Conservation (phyloP, 2,113 vertebrate species). For the Chaetops frenatus region DNA sequence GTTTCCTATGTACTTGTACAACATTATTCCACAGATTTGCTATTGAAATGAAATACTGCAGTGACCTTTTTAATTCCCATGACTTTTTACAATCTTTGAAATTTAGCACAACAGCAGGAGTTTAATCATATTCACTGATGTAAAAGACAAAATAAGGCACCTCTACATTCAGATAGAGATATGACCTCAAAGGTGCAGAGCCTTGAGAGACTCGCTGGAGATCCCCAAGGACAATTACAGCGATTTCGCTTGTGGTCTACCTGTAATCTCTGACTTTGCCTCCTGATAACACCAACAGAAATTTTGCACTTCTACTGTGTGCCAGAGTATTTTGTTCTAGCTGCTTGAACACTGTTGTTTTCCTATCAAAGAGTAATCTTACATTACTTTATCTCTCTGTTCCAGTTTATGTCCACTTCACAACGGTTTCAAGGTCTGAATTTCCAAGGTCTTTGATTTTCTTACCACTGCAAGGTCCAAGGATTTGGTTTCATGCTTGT, state of each 20-base stretch:
- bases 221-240: slow-evolving; percentile 12
- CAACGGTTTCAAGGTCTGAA: not conserved
- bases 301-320: not conserved
- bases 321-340: not conserved
- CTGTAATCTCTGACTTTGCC: not conserved
- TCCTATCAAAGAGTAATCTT: not conserved
- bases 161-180: slow-evolving; percentile 62
- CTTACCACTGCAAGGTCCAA: accelerated
- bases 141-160: slow-evolving; percentile 75
- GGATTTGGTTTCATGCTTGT: not conserved
- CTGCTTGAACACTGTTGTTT: not conserved
- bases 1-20: slow-evolving; percentile 45
- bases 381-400: not conserved
- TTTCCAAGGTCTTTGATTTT: not conserved
- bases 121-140: slow-evolving; percentile 73
- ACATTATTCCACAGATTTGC: slow-evolving; percentile 66
- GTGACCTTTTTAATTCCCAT: slow-evolving; percentile 75
- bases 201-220: not conserved
- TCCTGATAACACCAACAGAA: not conserved
- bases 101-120: slow-evolving; percentile 74
- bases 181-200: slow-evolving; percentile 59
- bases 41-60: slow-evolving; percentile 72
- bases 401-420: not conserved
- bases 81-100: slow-evolving; percentile 77
- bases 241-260: not conserved